These are phyloP conservation scores for Plebejus melissa DNA, from an alignment of 2,888 invertebrate species.

Conservation along the genomic window DNA sequence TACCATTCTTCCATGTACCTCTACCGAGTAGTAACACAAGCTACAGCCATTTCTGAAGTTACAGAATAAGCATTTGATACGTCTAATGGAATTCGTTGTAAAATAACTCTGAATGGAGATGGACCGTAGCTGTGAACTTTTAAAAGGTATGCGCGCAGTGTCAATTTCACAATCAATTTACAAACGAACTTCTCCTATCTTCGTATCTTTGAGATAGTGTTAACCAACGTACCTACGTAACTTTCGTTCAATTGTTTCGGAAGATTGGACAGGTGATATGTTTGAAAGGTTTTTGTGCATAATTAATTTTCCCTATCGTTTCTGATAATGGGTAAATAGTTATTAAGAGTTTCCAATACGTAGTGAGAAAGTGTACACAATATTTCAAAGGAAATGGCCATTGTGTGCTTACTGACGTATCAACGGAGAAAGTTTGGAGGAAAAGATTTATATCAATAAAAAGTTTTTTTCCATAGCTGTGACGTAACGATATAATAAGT, in stretches of 20 bases:
- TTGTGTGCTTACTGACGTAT: constrained; percentile 25
- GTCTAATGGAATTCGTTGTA: background rate
- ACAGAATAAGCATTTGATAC: too few relatives aligned
- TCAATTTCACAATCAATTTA: constrained; percentile 7
- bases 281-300: constrained; percentile 7
- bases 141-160: background rate
- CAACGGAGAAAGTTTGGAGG: constrained; percentile 19
- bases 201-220: background rate
- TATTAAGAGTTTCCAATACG: constrained; percentile 8
- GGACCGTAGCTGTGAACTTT: background rate
- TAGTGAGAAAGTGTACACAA: constrained; percentile 24
- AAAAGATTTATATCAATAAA: constrained; percentile 23
- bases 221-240: background rate
- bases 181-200: background rate
- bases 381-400: constrained; percentile 23
- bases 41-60: too few relatives aligned
- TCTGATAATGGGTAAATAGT: background rate
- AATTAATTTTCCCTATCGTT: constrained; percentile 3
- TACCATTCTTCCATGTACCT: too few relatives aligned
- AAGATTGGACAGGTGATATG: constrained; percentile 19
- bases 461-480: constrained; percentile 9
- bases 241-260: constrained; percentile 17
- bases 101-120: background rate
- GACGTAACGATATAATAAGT: background rate
- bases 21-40: too few relatives aligned